phyloP scores from a whole-genome alignment of 2,888 invertebrate species.

The Hemaris fuciformis region DNA sequence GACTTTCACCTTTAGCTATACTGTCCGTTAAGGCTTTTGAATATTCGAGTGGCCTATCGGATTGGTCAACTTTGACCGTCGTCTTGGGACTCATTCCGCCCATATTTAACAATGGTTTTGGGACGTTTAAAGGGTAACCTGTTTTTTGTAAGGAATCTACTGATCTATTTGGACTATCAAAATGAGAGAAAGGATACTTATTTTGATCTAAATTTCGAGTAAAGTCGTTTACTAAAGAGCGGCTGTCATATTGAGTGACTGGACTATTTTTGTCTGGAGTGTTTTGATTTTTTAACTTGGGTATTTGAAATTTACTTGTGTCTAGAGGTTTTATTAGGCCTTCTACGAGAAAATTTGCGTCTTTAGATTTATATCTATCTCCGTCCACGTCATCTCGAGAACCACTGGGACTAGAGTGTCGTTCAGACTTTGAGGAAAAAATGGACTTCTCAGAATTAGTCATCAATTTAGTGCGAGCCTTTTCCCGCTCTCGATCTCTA shows the following conservation, averaged over 20 bases:
- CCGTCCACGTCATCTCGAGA: constrained; percentile 84
- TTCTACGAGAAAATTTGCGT: constrained; percentile 85
- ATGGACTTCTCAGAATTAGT: constrained; percentile 84
- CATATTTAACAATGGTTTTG: constrained; percentile 71
- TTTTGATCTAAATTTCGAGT: constrained; percentile 65
- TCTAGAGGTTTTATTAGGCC: constrained; percentile 89
- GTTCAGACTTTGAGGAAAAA: constrained; percentile 82
- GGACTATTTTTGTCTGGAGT: constrained; percentile 69
- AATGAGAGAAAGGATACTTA: constrained; percentile 73
- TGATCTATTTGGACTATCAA: constrained; percentile 62
- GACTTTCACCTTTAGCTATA: constrained; percentile 61
- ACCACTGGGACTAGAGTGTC: constrained; percentile 85
- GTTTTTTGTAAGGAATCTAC: constrained; percentile 67
- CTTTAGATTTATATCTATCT: constrained; percentile 84
- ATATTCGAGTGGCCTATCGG: constrained; percentile 63
- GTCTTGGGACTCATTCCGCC: constrained; percentile 73
- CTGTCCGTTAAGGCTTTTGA: constrained; percentile 67
- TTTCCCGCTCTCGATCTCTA: constrained; percentile 82
- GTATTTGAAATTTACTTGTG: constrained; percentile 92
- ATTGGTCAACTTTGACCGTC: constrained; percentile 52
- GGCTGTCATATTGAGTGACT: constrained; percentile 64
- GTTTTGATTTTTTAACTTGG: constrained; percentile 84
- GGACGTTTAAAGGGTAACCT: constrained; percentile 70
- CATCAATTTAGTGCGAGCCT: constrained; percentile 82
- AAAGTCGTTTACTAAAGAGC: constrained; percentile 73